Conservation (phyloP, 2,113 vertebrate genomes). For the Callospermophilus lateralis region DNA sequence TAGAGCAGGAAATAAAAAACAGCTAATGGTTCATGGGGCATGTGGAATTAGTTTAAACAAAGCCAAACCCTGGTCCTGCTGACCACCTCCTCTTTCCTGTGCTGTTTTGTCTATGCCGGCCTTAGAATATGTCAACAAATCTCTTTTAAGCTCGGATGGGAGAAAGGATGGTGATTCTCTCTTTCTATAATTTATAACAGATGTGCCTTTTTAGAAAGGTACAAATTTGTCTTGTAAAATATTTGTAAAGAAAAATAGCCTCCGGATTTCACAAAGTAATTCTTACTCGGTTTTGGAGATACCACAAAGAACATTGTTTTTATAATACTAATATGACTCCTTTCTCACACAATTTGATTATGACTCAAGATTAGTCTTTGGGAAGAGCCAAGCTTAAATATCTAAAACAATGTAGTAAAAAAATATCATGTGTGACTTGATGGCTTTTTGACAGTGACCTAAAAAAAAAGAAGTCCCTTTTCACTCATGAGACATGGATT, state of each 20-base stretch:
- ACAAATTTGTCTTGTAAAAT: slow-evolving; percentile 89
- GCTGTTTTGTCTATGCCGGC: slow-evolving; percentile 88
- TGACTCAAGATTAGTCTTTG: slow-evolving; percentile 72
- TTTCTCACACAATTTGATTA: slow-evolving; percentile 79
- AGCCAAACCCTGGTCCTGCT: slow-evolving; percentile 80
- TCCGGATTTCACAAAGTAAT: slow-evolving; percentile 84
- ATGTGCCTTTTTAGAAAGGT: slow-evolving; percentile 87
- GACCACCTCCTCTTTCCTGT: slow-evolving; percentile 84
- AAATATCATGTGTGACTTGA: slow-evolving; percentile 62
- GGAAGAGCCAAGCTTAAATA: slow-evolving; percentile 65
- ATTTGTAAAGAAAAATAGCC: slow-evolving; percentile 94
- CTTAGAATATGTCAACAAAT: slow-evolving; percentile 86
- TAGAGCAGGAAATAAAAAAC: slow-evolving; percentile 95
- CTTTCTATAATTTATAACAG: slow-evolving; percentile 89
- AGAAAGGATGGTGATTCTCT: slow-evolving; percentile 73
- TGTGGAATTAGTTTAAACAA: slow-evolving; percentile 93
- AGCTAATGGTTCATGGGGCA: slow-evolving; percentile 91
- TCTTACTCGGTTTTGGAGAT: slow-evolving; percentile 69
- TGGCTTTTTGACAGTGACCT: slow-evolving; percentile 62
- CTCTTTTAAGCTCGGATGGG: slow-evolving; percentile 83
- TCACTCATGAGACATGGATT: slow-evolving; percentile 26
- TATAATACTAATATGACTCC: slow-evolving; percentile 70
- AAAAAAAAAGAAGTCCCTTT: slow-evolving; percentile 47
- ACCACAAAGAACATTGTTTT: slow-evolving; percentile 72
- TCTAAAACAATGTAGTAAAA: slow-evolving; percentile 60